phyloP scores from a whole-genome alignment of 2,797 vertebrate species.

The Pantherophis alleghaniensis region DNA sequence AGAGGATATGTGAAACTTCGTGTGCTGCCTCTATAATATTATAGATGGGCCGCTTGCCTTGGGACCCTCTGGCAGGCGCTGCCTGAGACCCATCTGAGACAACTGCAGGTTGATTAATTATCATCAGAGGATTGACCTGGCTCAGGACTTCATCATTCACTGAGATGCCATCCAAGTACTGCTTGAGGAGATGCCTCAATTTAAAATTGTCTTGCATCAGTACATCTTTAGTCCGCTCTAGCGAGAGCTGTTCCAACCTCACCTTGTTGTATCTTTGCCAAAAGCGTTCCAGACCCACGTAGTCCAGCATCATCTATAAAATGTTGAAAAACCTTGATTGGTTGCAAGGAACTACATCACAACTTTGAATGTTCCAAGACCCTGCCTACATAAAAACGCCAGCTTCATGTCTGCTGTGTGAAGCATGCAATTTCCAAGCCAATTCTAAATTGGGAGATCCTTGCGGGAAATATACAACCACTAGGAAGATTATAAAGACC shows the following conservation, averaged over 20 bases:
- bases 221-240: slow-evolving; percentile 61
- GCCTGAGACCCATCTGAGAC: background rate
- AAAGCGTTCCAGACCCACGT: slow-evolving; percentile 73
- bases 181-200: slow-evolving; percentile 71
- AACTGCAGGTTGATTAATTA: slow-evolving; percentile 41
- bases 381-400: background rate
- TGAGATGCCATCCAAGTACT: slow-evolving; percentile 75
- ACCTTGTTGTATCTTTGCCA: slow-evolving; percentile 85
- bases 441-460: background rate
- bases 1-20: slow-evolving; percentile 58
- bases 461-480: background rate
- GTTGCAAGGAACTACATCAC: background rate
- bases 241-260: slow-evolving; percentile 75
- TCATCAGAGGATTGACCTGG: slow-evolving; percentile 67
- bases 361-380: background rate
- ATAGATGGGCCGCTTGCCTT: background rate
- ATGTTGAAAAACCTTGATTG: background rate
- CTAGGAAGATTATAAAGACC: background rate
- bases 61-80: slow-evolving; percentile 19
- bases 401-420: background rate
- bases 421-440: background rate
- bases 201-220: slow-evolving; percentile 68
- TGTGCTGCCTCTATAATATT: slow-evolving; percentile 62
- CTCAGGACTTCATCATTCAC: slow-evolving; percentile 66
- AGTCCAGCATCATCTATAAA: slow-evolving; percentile 71